Conservation (phyloP, 2,797 vertebrate species). For the Podargus strigoides region DNA sequence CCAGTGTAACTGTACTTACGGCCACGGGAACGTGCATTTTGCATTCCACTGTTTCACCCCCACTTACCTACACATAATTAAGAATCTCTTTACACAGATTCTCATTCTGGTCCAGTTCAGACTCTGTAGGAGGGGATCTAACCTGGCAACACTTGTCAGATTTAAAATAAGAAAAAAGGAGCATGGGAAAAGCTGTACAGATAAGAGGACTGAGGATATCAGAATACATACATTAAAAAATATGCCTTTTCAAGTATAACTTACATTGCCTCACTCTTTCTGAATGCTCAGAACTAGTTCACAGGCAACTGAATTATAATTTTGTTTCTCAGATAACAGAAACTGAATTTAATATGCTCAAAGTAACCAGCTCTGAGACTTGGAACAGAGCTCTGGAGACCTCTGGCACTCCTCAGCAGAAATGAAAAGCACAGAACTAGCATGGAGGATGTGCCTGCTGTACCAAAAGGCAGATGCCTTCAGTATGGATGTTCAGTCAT, state of each 20-base stretch:
- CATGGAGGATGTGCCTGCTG: neutral
- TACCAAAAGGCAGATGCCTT: slow-evolving; percentile 53
- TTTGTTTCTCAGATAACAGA: neutral
- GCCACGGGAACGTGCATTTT: neutral
- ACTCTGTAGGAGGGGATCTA: neutral
- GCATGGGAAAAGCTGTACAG: neutral
- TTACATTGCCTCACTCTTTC: neutral
- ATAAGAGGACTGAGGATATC: neutral
- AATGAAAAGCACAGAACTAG: neutral
- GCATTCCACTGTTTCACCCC: neutral
- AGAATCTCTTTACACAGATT: neutral
- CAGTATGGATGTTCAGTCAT: slow-evolving; percentile 47
- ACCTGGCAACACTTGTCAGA: neutral
- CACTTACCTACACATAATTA: neutral
- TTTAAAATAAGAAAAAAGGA: neutral
- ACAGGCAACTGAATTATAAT: neutral
- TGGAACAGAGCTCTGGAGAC: neutral
- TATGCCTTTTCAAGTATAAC: neutral
- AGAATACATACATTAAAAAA: neutral
- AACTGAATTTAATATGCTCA: neutral
- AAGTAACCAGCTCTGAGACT: neutral
- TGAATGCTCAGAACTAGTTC: neutral
- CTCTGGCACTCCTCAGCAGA: neutral
- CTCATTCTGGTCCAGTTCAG: neutral
- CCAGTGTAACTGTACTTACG: neutral